phyloP scores from a whole-genome alignment of 1,140 invertebrate genomes.

The Oreohelix idahoensis region DNA sequence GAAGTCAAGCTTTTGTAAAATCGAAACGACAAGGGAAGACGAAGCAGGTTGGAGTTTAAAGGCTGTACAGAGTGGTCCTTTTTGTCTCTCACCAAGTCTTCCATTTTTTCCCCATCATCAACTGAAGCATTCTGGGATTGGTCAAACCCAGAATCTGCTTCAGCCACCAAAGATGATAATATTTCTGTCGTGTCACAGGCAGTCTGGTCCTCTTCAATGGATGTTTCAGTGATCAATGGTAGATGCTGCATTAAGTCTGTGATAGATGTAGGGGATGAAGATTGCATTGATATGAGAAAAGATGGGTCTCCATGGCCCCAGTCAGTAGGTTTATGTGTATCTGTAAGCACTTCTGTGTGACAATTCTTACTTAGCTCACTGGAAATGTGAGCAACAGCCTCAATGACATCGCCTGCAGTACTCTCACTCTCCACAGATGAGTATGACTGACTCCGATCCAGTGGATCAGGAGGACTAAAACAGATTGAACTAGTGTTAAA shows the following conservation, averaged over 20 bases:
- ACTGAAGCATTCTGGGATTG: conserved; percentile 28
- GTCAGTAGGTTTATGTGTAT: neutral
- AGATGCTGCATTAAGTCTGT: neutral
- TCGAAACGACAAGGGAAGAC: conserved; percentile 33
- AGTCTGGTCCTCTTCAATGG: neutral
- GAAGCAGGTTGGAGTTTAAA: neutral
- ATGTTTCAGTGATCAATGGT: conserved; percentile 10
- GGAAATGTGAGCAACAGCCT: neutral
- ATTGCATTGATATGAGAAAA: neutral
- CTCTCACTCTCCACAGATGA: neutral
- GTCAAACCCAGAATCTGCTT: neutral
- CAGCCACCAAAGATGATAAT: neutral
- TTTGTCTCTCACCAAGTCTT: neutral
- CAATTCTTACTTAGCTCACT: neutral
- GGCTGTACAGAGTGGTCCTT: neutral
- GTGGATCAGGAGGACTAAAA: neutral
- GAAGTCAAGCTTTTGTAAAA: conserved; percentile 5
- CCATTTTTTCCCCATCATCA: neutral
- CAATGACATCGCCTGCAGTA: neutral
- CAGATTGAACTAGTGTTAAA: neutral
- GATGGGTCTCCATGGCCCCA: neutral
- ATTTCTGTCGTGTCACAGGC: neutral
- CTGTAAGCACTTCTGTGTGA: neutral
- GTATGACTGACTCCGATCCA: neutral
- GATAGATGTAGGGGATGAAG: neutral